These are phyloP conservation scores for Sceloporus tristichus DNA, from an alignment of 2,113 vertebrate genomes.

Conservation along the genomic window DNA sequence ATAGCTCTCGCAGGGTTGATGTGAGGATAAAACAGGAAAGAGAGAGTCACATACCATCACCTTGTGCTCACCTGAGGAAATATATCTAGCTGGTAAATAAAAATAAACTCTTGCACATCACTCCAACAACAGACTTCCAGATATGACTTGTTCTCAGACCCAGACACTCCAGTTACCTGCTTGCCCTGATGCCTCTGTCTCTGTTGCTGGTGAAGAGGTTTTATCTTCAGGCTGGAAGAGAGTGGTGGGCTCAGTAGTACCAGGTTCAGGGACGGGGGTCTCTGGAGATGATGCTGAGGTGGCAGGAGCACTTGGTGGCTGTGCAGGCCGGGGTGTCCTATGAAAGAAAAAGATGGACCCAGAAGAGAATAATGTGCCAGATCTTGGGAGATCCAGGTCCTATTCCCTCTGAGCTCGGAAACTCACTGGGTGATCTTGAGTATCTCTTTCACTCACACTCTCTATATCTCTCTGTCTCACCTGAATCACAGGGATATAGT, in stretches of 20 bases:
- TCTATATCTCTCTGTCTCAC: background rate
- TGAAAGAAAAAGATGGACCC: background rate
- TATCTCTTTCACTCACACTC: too few species aligned
- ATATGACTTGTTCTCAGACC: too few species aligned
- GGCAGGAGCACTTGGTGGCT: constrained; percentile 11
- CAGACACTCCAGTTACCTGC: background rate
- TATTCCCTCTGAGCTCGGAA: background rate
- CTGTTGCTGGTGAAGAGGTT: background rate
- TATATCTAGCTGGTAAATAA: too few species aligned
- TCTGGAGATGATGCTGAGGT: constrained; percentile 53
- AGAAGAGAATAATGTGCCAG: background rate
- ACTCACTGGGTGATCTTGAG: background rate
- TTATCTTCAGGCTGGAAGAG: background rate
- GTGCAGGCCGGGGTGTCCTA: constrained; percentile 65
- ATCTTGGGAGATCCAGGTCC: fast-evolving
- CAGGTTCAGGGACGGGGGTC: constrained; percentile 40
- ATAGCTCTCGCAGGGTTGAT: too few species aligned
- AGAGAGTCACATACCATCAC: background rate
- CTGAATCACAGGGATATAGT: background rate
- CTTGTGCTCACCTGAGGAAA: too few species aligned
- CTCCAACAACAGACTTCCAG: background rate
- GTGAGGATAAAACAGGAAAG: background rate
- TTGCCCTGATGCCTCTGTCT: background rate
- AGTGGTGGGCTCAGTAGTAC: constrained; percentile 12
- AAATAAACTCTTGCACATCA: too few species aligned